phyloP scores from a whole-genome alignment of 1,140 invertebrate genomes.

The Zaprionus gabonicus region DNA sequence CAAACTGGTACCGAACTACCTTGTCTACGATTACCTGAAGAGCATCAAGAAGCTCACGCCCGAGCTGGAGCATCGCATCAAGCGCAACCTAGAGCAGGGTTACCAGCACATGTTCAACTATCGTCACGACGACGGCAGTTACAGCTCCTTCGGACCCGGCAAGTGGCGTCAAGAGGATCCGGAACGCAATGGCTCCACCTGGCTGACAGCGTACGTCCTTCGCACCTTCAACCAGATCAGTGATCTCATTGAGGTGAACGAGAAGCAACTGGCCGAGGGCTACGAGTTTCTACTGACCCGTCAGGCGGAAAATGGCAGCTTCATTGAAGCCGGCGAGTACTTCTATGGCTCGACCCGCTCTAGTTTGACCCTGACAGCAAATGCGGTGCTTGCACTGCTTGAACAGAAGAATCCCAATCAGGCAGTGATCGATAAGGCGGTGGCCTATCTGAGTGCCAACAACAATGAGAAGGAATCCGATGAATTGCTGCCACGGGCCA shows the following conservation, averaged over 20 bases:
- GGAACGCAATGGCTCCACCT: constrained; percentile 91
- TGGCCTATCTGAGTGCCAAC: constrained; percentile 85
- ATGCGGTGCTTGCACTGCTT: constrained; percentile 91
- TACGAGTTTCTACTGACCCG: constrained; percentile 91
- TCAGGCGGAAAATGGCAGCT: constrained; percentile 93
- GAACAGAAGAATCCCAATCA: constrained; percentile 86
- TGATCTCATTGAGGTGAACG: constrained; percentile 91
- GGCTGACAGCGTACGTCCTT: constrained; percentile 97
- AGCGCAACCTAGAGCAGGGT: constrained; percentile 93
- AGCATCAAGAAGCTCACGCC: constrained; percentile 80
- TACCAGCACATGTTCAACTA: constrained; percentile 97
- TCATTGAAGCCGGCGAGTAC: constrained; percentile 91
- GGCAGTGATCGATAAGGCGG: constrained; percentile 82
- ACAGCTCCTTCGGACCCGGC: constrained; percentile 93
- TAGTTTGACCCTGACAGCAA: constrained; percentile 89
- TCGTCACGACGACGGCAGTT: constrained; percentile 95
- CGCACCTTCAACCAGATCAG: constrained; percentile 93
- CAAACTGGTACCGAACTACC: constrained; percentile 95
- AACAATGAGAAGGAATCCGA: constrained; percentile 78
- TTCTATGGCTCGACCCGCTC: constrained; percentile 87
- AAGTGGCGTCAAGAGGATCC: constrained; percentile 69
- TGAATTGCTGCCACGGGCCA: constrained; percentile 90
- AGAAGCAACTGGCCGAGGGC: constrained; percentile 89
- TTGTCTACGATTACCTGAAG: constrained; percentile 90
- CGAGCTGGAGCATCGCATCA: constrained; percentile 89